Percentiles rank a stretch among this genome's conserved stretches.
Evolutionary conservation across 2,888 invertebrate species (phyloP).

Genomic region (Limenitis camilla): DNA sequence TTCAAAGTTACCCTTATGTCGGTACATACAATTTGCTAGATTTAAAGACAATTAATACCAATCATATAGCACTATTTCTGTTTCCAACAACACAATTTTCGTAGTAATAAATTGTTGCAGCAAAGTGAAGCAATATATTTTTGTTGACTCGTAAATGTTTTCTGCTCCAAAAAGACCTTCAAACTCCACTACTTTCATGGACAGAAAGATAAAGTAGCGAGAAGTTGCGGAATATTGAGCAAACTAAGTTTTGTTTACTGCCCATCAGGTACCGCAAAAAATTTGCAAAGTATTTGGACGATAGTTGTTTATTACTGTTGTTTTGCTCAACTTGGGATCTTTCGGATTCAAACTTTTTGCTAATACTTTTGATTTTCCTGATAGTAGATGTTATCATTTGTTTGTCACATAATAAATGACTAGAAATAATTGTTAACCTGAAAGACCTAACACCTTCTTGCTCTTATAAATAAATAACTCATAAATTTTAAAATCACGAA

Average conservation of each 20-base stretch:
- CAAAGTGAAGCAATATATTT: not conserved
- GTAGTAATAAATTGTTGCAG: not conserved
- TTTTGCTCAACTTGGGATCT: too few species aligned
- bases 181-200: not conserved
- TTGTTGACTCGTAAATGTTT: conserved; percentile 4
- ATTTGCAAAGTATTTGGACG: not conserved
- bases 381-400: too few species aligned
- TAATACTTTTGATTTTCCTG: too few species aligned
- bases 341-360: too few species aligned
- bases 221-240: not conserved
- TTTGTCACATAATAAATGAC: too few species aligned
- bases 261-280: conserved; percentile 2
- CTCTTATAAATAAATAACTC: too few species aligned
- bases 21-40: too few species aligned
- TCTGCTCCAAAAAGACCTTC: not conserved
- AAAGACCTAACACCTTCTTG: too few species aligned
- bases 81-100: not conserved
- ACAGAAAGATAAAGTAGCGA: not conserved
- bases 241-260: conserved; percentile 2
- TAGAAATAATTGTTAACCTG: too few species aligned
- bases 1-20: too few species aligned
- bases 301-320: not conserved
- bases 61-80: not conserved
- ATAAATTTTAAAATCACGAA: too few species aligned
- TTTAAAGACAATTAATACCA: too few species aligned